phyloP scores from a whole-genome alignment of 2,888 invertebrate species.

The Phanerotoma sp. region DNA sequence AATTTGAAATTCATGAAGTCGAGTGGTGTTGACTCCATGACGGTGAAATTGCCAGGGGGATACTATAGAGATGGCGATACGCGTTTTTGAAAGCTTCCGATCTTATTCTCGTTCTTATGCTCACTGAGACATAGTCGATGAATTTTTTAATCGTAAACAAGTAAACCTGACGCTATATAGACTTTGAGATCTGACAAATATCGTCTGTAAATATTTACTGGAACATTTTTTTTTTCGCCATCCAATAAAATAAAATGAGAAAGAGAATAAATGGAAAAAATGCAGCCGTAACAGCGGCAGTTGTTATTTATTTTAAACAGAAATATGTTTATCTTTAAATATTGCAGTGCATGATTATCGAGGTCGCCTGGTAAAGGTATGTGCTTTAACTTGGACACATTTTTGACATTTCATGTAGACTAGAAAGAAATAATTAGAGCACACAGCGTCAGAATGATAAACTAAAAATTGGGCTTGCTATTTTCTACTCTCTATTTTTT shows the following conservation, averaged over 20 bases:
- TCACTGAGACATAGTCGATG: slow-evolving; percentile 16
- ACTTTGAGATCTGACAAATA: slow-evolving; percentile 5
- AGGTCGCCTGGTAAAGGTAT: neutral
- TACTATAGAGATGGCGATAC: slow-evolving; percentile 9
- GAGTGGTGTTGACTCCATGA: slow-evolving; percentile 35
- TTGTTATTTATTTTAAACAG: too few relatives aligned
- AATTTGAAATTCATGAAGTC: slow-evolving; percentile 37
- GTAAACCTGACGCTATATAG: neutral
- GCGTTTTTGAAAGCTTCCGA: slow-evolving; percentile 24
- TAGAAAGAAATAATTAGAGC: slow-evolving; percentile 5
- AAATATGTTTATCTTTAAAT: neutral
- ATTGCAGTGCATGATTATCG: neutral
- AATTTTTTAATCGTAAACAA: slow-evolving; percentile 32
- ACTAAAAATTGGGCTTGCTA: neutral
- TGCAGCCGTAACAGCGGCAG: too few relatives aligned
- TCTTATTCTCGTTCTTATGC: slow-evolving; percentile 1
- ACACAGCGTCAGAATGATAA: slow-evolving; percentile 3
- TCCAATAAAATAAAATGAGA: neutral
- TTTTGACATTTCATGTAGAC: slow-evolving; percentile 7
- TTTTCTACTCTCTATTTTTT: slow-evolving; percentile 1
- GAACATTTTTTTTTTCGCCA: neutral
- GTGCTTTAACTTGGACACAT: neutral
- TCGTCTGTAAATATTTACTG: slow-evolving; percentile 8
- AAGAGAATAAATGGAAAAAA: too few relatives aligned
- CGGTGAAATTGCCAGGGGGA: slow-evolving; percentile 33